Evolutionary conservation across 2,113 vertebrate species (phyloP).

Genomic region (Bos javanicus): DNA sequence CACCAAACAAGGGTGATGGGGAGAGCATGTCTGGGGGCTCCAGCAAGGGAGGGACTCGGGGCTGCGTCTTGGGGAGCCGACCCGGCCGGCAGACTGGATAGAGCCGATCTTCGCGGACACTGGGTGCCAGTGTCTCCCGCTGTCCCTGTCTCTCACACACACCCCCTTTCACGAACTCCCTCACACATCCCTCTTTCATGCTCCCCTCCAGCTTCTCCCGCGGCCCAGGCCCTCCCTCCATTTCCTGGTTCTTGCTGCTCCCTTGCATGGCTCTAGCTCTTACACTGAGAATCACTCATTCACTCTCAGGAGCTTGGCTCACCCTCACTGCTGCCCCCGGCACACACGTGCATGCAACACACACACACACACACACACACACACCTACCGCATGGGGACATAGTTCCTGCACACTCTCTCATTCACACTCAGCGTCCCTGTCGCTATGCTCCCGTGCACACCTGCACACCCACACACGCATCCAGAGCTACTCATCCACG

Average conservation of each 20-base stretch:
- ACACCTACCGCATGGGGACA: background rate
- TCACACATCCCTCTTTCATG: conserved; percentile 73
- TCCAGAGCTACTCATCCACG: background rate
- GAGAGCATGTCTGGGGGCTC: background rate
- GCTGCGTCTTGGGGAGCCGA: conserved; percentile 26
- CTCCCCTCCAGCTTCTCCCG: background rate
- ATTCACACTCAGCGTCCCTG: conserved; percentile 12
- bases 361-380: background rate
- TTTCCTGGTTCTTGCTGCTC: background rate
- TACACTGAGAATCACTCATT: conserved; percentile 49
- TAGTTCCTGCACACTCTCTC: background rate
- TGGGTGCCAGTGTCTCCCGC: conserved; percentile 55
- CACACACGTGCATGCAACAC: background rate
- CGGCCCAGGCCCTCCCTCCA: conserved; percentile 41
- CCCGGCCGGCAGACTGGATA: background rate
- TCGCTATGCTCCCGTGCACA: conserved; percentile 5
- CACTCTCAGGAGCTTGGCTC: conserved; percentile 11
- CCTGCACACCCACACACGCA: conserved; percentile 31
- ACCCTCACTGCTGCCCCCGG: background rate
- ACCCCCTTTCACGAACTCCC: conserved; percentile 26
- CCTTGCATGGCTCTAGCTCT: conserved; percentile 14
- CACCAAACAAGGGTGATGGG: background rate
- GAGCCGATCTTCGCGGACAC: background rate
- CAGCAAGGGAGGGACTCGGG: background rate
- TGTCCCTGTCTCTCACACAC: conserved; percentile 36